A percentile compares a stretch with the other conserved stretches of the same genome.
These are phyloP conservation scores for Drosophila tsacasi DNA, from an alignment of 1,140 invertebrate species.

Conservation along the genomic window DNA sequence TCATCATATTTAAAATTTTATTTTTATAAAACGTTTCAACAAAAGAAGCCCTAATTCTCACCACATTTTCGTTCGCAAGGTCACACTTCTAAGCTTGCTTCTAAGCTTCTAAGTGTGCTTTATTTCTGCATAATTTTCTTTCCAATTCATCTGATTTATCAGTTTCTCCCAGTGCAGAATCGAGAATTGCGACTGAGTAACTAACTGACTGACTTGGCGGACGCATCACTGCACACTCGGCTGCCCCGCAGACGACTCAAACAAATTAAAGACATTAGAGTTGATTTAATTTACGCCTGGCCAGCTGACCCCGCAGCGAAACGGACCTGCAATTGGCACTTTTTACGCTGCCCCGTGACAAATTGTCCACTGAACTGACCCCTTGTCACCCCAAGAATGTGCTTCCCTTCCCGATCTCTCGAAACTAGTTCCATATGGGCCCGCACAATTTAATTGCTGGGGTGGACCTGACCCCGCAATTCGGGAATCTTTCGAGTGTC, in stretches of 20 bases:
- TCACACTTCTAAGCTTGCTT: no score
- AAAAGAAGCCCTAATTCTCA: neutral
- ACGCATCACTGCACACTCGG: slow-evolving; percentile 64
- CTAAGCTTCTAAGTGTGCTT: no score
- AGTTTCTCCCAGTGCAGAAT: slow-evolving; percentile 1
- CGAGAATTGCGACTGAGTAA: slow-evolving; percentile 11
- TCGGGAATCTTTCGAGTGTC: slow-evolving; percentile 77
- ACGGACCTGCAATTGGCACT: slow-evolving; percentile 77
- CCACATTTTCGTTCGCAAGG: neutral
- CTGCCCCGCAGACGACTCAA: slow-evolving; percentile 60
- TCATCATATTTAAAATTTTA: neutral
- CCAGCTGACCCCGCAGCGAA: slow-evolving; percentile 61
- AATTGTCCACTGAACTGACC: slow-evolving; percentile 57
- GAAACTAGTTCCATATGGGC: slow-evolving; percentile 38
- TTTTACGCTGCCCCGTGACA: slow-evolving; percentile 77
- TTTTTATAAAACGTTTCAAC: neutral
- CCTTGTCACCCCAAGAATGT: slow-evolving; percentile 5
- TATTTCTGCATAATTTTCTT: neutral
- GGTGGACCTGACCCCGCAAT: slow-evolving; percentile 38
- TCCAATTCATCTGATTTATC: neutral
- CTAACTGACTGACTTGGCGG: slow-evolving; percentile 46
- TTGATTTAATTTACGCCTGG: slow-evolving; percentile 79
- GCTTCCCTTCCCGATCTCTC: neutral
- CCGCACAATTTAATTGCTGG: slow-evolving; percentile 25
- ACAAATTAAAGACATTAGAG: slow-evolving; percentile 83